A percentile compares a stretch with the other conserved stretches of the same genome.
These are phyloP conservation scores for Geodia barretti DNA, from an alignment of 37 sponge, comb jelly and placozoan species.

Conservation along the genomic window DNA sequence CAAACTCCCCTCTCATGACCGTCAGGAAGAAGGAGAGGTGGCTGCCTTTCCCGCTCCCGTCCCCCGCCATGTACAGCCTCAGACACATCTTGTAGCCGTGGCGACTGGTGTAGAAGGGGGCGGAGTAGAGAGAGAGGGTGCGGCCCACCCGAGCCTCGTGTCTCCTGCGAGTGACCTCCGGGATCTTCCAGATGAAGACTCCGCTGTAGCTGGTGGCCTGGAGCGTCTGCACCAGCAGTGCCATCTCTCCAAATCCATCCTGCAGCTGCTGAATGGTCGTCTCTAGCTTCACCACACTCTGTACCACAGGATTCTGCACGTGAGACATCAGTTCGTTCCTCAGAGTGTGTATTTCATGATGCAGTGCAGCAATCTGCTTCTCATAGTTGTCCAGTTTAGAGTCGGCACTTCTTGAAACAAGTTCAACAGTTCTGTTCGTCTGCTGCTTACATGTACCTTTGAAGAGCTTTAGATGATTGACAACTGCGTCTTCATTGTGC, in stretches of 20 bases:
- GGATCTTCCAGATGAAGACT: constrained; percentile 81
- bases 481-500: constrained; percentile 21
- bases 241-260: constrained; percentile 56
- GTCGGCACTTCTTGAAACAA: not conserved
- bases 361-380: constrained; percentile 1
- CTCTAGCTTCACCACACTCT: constrained; percentile 44
- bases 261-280: constrained; percentile 45
- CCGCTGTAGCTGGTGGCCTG: constrained; percentile 79
- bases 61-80: constrained; percentile 84
- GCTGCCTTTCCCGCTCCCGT: constrained; percentile 75
- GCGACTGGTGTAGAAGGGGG: constrained; percentile 84
- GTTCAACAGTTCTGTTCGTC: not conserved
- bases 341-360: constrained; percentile 10
- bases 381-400: not conserved
- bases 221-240: constrained; percentile 64
- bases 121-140: constrained; percentile 80
- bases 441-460: not conserved
- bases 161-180: constrained; percentile 66
- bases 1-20: constrained; percentile 86
- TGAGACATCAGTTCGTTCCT: constrained; percentile 1
- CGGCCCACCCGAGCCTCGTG: constrained; percentile 70
- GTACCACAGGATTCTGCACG: constrained; percentile 31
- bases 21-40: constrained; percentile 84
- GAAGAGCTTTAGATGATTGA: constrained; percentile 13
- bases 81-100: constrained; percentile 87